Percentiles rank a stretch among this genome's conserved stretches.
phyloP scores from a whole-genome alignment of 1,140 invertebrate species.

The Zaprionus gabonicus region DNA sequence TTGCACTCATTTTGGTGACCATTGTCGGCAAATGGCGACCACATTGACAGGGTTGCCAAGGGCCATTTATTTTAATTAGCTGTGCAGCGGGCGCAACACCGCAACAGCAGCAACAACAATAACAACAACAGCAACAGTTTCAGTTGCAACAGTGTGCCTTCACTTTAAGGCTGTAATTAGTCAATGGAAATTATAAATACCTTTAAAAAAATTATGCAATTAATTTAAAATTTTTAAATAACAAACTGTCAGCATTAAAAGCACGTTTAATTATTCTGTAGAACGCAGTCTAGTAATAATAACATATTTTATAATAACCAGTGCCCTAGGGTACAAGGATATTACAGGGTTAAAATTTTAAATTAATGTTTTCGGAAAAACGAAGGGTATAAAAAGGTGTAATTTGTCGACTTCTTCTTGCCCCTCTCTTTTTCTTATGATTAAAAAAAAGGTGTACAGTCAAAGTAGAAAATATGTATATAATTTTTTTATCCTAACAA shows the following conservation, averaged over 20 bases:
- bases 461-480: too few species aligned
- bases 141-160: conserved; percentile 28
- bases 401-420: background rate
- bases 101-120: conserved; percentile 8
- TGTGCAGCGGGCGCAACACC: conserved; percentile 20
- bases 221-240: conserved; percentile 1
- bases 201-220: background rate
- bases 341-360: background rate
- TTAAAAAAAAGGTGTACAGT: too few species aligned
- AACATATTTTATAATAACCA: background rate
- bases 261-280: background rate
- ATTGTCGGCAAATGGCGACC: conserved; percentile 24
- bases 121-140: conserved; percentile 14
- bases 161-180: conserved; percentile 33
- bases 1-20: conserved; percentile 46
- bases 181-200: conserved; percentile 1
- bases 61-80: conserved; percentile 82
- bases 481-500: too few species aligned
- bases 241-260: background rate
- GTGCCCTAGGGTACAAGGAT: background rate
- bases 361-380: background rate
- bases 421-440: too few species aligned
- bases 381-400: background rate
- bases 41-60: conserved; percentile 61
- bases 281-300: background rate